Conservation (phyloP, 2,888 invertebrate species). For the Epinotia demarniana region DNA sequence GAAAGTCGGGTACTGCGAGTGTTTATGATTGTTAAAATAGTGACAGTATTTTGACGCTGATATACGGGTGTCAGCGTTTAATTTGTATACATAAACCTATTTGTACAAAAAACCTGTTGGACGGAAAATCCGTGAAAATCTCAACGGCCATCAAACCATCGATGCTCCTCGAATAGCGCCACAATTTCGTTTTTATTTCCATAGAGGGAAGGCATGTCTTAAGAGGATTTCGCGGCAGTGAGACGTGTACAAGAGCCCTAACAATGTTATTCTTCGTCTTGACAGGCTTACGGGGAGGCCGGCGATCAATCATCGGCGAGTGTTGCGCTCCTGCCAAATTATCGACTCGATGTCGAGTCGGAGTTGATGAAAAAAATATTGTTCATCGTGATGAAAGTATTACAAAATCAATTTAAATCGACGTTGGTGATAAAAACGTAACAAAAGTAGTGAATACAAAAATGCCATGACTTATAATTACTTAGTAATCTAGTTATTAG, state of each 20-base stretch:
- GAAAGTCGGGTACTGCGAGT: too few species aligned
- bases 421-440: background rate
- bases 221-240: slow-evolving; percentile 75
- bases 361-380: slow-evolving; percentile 47
- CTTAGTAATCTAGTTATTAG: too few species aligned
- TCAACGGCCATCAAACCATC: slow-evolving; percentile 28
- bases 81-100: background rate
- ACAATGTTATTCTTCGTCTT: slow-evolving; percentile 82
- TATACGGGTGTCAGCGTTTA: background rate
- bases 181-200: slow-evolving; percentile 55
- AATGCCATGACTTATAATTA: background rate
- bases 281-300: slow-evolving; percentile 73
- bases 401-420: background rate
- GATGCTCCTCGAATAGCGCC: slow-evolving; percentile 50
- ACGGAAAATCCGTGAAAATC: slow-evolving; percentile 18
- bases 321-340: slow-evolving; percentile 61
- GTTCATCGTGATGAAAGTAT: background rate
- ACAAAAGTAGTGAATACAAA: background rate
- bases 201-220: slow-evolving; percentile 58
- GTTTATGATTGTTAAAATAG: background rate
- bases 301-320: slow-evolving; percentile 78
- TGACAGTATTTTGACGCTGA: background rate
- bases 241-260: slow-evolving; percentile 78
- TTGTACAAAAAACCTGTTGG: background rate
- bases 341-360: slow-evolving; percentile 54